These are phyloP conservation scores for Plagodis pulveraria DNA, from an alignment of 2,888 invertebrate species.

Conservation along the genomic window DNA sequence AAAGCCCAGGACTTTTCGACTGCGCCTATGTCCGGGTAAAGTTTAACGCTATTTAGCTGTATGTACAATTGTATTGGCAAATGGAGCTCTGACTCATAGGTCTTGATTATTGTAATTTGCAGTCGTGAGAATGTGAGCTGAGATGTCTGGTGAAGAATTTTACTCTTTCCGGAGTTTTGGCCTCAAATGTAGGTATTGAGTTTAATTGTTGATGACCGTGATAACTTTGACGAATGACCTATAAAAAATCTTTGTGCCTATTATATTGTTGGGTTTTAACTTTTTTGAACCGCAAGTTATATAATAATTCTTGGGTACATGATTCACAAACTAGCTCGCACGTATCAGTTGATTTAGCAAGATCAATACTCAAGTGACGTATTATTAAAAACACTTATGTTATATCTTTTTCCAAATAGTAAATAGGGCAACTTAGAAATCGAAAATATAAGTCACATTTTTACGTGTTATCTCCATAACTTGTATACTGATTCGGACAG, in stretches of 20 bases:
- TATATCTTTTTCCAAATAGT: too few species aligned
- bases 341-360: too few species aligned
- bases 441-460: too few species aligned
- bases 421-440: too few species aligned
- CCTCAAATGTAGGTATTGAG: conserved; percentile 20
- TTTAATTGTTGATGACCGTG: conserved; percentile 30
- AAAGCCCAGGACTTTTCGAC: conserved; percentile 17
- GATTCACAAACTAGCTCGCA: too few species aligned
- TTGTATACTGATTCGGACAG: too few species aligned
- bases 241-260: conserved; percentile 2
- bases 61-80: conserved; percentile 35
- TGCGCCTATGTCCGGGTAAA: conserved; percentile 17
- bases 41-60: conserved; percentile 10
- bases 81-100: conserved; percentile 37
- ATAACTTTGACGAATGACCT: conserved; percentile 11
- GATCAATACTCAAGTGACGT: too few species aligned
- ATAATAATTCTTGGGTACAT: too few species aligned
- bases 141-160: conserved; percentile 49
- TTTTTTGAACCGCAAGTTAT: too few species aligned
- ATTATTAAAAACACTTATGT: too few species aligned
- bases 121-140: conserved; percentile 47
- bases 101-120: conserved; percentile 37
- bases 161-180: conserved; percentile 51
- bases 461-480: too few species aligned
- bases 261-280: background rate